Percentiles rank a stretch among this genome's conserved stretches.
Conservation (phyloP, 2,797 vertebrate species). For the Clamator glandarius region DNA sequence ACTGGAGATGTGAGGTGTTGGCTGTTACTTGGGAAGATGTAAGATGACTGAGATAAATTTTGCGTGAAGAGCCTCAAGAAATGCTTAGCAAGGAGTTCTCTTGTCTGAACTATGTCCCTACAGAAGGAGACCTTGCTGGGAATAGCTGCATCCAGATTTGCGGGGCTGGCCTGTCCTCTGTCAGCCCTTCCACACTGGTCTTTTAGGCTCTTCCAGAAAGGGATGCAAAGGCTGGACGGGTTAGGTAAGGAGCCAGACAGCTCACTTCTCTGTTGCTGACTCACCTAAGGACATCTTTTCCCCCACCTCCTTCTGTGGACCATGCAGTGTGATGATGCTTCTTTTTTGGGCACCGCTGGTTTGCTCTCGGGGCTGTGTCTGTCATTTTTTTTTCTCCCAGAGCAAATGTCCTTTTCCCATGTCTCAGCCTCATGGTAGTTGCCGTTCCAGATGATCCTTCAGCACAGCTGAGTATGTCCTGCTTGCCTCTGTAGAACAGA, state of each 20-base stretch:
- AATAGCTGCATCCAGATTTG: not conserved
- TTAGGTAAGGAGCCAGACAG: not conserved
- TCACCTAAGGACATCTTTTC: not conserved
- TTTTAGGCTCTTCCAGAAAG: not conserved
- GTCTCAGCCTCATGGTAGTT: rapidly evolving
- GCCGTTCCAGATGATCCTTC: not conserved
- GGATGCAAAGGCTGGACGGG: not conserved
- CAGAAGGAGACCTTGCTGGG: not conserved
- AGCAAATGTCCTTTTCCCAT: not conserved
- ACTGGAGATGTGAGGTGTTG: not conserved
- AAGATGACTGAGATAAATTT: not conserved
- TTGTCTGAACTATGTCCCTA: not conserved
- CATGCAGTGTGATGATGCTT: not conserved
- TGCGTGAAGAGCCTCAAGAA: not conserved
- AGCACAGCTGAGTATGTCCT: rapidly evolving
- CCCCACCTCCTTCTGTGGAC: not conserved
- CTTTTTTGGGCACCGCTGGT: rapidly evolving
- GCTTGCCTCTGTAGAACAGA: not conserved
- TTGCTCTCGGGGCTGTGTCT: not conserved
- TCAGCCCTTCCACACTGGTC: rapidly evolving
- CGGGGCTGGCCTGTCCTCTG: rapidly evolving
- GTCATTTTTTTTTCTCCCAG: not conserved
- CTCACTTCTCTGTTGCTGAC: not conserved
- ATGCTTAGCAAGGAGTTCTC: not conserved
- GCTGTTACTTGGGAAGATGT: not conserved